Evolutionary conservation across 2,888 invertebrate species (phyloP).

Genomic region (Dione juno): DNA sequence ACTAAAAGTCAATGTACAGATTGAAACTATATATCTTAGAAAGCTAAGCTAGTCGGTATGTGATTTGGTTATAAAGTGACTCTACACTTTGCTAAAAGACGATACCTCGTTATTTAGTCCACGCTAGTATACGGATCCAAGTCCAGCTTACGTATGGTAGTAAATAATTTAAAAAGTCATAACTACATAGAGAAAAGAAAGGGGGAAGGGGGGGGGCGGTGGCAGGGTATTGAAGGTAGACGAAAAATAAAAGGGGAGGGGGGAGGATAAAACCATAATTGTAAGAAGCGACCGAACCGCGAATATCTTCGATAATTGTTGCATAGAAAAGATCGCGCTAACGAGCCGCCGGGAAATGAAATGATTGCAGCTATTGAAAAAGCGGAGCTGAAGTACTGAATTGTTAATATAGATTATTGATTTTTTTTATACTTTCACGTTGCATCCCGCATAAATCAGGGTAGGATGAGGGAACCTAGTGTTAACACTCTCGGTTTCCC

Average conservation of each 20-base stretch:
- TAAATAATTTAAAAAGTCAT: constrained; percentile 17
- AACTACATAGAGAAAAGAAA: constrained; percentile 25
- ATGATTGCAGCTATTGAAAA: constrained; percentile 9
- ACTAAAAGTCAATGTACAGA: too few relatives aligned
- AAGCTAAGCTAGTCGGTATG: too few relatives aligned
- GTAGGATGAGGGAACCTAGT: too few relatives aligned
- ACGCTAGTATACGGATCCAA: too few relatives aligned
- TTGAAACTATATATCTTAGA: too few relatives aligned
- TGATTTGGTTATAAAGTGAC: too few relatives aligned
- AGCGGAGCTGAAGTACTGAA: not conserved
- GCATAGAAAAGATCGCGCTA: constrained; percentile 63
- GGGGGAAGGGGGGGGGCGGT: constrained; percentile 2
- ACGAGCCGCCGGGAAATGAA: constrained; percentile 55
- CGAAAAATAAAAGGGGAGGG: not conserved
- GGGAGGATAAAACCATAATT: constrained; percentile 8
- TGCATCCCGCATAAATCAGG: too few relatives aligned
- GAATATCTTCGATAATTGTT: constrained; percentile 67
- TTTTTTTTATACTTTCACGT: too few relatives aligned
- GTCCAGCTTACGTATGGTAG: too few relatives aligned
- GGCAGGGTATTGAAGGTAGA: not conserved
- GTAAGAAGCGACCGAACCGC: constrained; percentile 54
- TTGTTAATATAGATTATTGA: not conserved
- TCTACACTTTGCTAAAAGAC: too few relatives aligned
- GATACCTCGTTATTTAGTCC: too few relatives aligned
- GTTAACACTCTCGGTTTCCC: too few relatives aligned